Conservation (phyloP, 2,797 vertebrate species). For the Enteromius argenteus region DNA sequence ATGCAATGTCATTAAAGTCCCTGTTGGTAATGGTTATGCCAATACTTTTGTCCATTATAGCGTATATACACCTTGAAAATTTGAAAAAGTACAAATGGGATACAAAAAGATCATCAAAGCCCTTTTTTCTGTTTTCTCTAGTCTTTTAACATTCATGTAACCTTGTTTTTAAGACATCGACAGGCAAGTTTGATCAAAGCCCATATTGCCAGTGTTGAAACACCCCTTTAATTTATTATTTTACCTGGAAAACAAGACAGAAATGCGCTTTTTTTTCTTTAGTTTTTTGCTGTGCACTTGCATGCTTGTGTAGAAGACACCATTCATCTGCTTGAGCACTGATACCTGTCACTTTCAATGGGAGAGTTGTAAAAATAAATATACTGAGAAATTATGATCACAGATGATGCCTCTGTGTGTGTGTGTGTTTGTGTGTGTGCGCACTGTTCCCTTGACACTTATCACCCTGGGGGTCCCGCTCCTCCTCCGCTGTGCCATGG, state of each 20-base stretch:
- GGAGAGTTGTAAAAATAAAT: neutral
- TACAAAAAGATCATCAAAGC: neutral
- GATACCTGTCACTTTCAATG: neutral
- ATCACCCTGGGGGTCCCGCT: constrained; percentile 33
- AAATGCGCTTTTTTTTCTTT: neutral
- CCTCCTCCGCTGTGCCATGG: constrained; percentile 32
- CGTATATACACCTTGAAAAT: neutral
- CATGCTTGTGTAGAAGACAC: neutral
- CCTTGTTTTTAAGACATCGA: neutral
- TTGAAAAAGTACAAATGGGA: neutral
- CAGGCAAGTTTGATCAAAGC: neutral
- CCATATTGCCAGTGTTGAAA: neutral
- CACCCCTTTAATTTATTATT: neutral
- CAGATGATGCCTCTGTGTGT: neutral
- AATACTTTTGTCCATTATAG: neutral
- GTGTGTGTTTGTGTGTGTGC: neutral
- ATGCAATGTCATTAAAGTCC: neutral
- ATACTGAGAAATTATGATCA: neutral
- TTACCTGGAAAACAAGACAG: neutral
- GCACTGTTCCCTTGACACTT: neutral
- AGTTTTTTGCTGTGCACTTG: neutral
- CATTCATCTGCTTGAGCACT: neutral
- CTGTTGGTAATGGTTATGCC: neutral
- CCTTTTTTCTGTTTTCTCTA: neutral
- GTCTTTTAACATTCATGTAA: neutral